Conservation (phyloP, 2,113 vertebrate species). For the Oncorhynchus mykiss region DNA sequence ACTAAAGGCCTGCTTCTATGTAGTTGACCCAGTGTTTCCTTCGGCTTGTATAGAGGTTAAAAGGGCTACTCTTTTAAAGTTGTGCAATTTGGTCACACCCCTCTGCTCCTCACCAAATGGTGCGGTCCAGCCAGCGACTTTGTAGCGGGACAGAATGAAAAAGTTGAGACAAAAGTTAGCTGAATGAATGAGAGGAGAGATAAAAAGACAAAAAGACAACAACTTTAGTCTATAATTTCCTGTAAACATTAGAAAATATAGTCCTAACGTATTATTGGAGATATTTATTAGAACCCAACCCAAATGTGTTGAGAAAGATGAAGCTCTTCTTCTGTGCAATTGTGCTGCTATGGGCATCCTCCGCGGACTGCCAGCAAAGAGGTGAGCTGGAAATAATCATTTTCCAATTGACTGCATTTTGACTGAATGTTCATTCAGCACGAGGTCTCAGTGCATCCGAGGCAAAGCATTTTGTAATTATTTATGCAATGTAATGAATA, state of each 20-base stretch:
- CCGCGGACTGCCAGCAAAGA: conserved; percentile 52
- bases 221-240: neutral
- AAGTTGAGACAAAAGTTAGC: conserved; percentile 47
- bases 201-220: neutral
- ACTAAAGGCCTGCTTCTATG: neutral
- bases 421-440: conserved; percentile 1
- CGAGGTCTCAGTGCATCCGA: neutral
- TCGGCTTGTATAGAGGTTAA: no score
- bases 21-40: neutral
- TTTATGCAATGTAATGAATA: neutral
- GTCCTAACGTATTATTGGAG: neutral
- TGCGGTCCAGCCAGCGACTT: conserved; percentile 35
- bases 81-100: neutral
- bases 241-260: neutral
- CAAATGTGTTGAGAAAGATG: conserved; percentile 35
- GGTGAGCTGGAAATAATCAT: conserved; percentile 50
- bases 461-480: neutral
- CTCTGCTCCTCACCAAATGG: conserved; percentile 27
- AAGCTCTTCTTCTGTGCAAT: conserved; percentile 22
- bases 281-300: neutral
- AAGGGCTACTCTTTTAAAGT: no score
- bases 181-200: conserved; percentile 37
- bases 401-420: conserved; percentile 16
- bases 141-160: conserved; percentile 46
- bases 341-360: conserved; percentile 41